Base-by-base conservation (phyloP, 2,888 invertebrate genomes). In the Pachliopta kotzebuea region DNA sequence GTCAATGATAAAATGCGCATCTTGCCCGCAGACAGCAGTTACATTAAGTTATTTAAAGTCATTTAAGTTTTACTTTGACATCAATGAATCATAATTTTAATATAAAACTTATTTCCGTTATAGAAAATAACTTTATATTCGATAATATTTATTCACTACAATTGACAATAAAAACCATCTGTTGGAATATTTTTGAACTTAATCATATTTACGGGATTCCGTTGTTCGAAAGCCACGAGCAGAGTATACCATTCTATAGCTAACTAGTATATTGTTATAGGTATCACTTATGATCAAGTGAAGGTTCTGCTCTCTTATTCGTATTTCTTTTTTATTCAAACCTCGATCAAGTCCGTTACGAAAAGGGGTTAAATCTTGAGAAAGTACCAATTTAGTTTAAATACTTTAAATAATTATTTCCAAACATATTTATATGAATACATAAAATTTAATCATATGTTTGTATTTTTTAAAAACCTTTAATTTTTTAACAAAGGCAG, bases 1-100 rank as follows among this genome's bases (percentile, higher is more conserved):
- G 14, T 50, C n/a, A 3, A 56, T 45, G 56, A 58, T 62, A 66
- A 66, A 66, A 66, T 59, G 65, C 59, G 65, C 65, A 66, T 59
- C 65, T 8, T 8, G n/a, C 18, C 62, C 54, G 62, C 50, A 37
- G 42, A 57, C 42, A 50, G 61, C 57, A 65, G 56, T 60, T 11
- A n/a, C 24, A 57, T 0, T 1, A 52, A n/a, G n/a, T n/a, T n/a
- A n/a, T n/a, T n/a, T n/a, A n/a, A n/a, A n/a, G n/a, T n/a, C n/a
- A n/a, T n/a, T n/a, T 20, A 50, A n/a, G 9, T 50, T 20, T 4
- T 50, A 20, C 20, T 21, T 45, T 26, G 42, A 45, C 26, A 58
- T 24, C 24, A 8, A 21, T 18, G n/a, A 23, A 49, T n/a, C 1
- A 24, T 18, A 20, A 24, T 62, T 18, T 18, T 17, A n/a, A 61